phyloP scores from a whole-genome alignment of 2,113 vertebrate genomes.

The Nothoprocta perdicaria region DNA sequence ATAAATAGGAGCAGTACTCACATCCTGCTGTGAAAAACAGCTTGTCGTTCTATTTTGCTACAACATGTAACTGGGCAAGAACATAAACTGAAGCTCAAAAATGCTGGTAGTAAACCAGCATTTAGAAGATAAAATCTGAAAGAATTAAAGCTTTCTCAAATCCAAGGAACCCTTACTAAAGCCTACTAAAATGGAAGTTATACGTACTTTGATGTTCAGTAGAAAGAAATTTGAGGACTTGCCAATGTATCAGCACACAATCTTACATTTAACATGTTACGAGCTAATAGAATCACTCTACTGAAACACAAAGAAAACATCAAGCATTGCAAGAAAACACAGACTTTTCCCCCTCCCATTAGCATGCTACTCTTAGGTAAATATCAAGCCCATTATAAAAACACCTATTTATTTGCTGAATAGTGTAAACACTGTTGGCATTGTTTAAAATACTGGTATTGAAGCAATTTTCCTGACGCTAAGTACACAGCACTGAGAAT shows the following conservation, averaged over 20 bases:
- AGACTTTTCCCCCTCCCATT: not conserved
- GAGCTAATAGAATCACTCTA: not conserved
- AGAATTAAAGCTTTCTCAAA: not conserved
- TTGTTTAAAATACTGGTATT: not conserved
- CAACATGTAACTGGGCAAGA: not conserved
- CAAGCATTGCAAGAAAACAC: constrained; percentile 4
- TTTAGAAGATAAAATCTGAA: not conserved
- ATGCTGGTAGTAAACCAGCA: not conserved
- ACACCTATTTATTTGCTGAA: constrained; percentile 30
- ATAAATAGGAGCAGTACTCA: not conserved
- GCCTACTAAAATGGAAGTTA: not conserved
- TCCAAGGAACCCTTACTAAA: not conserved
- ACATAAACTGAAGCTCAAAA: not conserved
- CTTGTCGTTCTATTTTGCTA: not conserved
- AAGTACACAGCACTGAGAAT: not conserved
- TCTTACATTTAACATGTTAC: not conserved
- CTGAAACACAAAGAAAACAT: constrained; percentile 23
- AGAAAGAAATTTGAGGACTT: not conserved
- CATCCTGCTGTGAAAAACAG: not conserved
- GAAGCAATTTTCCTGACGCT: not conserved
- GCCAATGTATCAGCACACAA: not conserved
- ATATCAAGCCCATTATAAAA: constrained; percentile 19
- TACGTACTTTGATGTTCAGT: not conserved
- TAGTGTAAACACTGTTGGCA: not conserved
- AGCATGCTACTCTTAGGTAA: constrained; percentile 30